These are phyloP conservation scores for Scaeva pyrastri DNA, from an alignment of 2,888 invertebrate species.

Conservation along the genomic window DNA sequence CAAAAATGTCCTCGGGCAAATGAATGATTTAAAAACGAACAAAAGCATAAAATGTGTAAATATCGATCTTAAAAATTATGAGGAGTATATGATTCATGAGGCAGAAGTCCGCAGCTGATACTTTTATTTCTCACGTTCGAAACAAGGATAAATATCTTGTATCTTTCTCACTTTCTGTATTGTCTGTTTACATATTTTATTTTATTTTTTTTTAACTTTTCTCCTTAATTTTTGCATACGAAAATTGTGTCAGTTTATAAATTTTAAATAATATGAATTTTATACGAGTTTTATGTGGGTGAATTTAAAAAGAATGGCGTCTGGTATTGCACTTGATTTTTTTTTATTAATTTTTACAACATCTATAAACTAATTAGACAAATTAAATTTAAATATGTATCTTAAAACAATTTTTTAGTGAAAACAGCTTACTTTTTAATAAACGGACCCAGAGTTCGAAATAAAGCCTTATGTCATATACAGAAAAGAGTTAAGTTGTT, in stretches of 20 bases:
- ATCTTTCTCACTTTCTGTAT: neutral
- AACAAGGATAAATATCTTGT: conserved; percentile 47
- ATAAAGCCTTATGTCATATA: no score
- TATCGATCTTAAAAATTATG: conserved; percentile 21
- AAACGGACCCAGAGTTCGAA: no score
- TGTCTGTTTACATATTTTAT: neutral
- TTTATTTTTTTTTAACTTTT: neutral
- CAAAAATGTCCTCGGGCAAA: neutral
- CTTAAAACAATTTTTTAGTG: no score
- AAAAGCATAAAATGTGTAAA: neutral
- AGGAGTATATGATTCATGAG: conserved; percentile 55
- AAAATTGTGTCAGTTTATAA: conserved; percentile 51
- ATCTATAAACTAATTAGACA: no score
- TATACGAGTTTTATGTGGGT: neutral
- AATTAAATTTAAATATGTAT: no score
- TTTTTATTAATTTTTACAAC: no score
- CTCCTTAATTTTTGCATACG: conserved; percentile 1
- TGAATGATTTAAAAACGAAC: neutral
- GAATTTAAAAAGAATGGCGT: neutral
- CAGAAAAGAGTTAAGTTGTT: no score
- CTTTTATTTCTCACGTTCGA: conserved; percentile 58
- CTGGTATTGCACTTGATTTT: neutral
- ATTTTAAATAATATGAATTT: conserved; percentile 43
- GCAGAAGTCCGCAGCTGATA: conserved; percentile 51
- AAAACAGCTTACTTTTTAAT: no score